These are phyloP conservation scores for Sebastes steindachneri DNA, from an alignment of 2,797 vertebrate genomes.

Conservation along the genomic window DNA sequence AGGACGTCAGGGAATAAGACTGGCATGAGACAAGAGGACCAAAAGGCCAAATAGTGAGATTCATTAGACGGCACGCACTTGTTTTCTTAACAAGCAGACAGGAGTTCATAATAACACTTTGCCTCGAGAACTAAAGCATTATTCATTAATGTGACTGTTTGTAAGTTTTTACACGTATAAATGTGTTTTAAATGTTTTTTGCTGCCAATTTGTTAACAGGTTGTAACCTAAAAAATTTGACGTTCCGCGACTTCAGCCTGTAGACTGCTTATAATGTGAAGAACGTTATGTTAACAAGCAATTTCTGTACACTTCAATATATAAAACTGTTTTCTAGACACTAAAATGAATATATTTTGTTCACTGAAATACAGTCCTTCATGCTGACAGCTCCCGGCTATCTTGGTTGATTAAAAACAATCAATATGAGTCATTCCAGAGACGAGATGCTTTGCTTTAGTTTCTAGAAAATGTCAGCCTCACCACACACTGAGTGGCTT, in stretches of 20 bases:
- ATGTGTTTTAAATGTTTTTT: too few species aligned
- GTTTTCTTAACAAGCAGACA: background rate
- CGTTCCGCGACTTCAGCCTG: too few species aligned
- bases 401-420: background rate
- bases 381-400: background rate
- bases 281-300: too few species aligned
- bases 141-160: background rate
- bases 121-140: background rate
- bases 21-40: background rate
- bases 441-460: background rate
- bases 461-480: background rate
- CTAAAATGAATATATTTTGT: too few species aligned
- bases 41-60: background rate
- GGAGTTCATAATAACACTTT: background rate
- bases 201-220: too few species aligned
- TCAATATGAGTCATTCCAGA: background rate
- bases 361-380: background rate
- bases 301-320: too few species aligned
- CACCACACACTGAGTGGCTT: background rate
- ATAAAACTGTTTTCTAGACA: too few species aligned
- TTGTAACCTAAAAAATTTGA: too few species aligned
- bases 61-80: background rate
- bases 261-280: too few species aligned
- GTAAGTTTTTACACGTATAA: too few species aligned
- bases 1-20: background rate